Base-by-base conservation (phyloP, 2,888 invertebrate species). In the Drosophila kanekoi region DNA sequence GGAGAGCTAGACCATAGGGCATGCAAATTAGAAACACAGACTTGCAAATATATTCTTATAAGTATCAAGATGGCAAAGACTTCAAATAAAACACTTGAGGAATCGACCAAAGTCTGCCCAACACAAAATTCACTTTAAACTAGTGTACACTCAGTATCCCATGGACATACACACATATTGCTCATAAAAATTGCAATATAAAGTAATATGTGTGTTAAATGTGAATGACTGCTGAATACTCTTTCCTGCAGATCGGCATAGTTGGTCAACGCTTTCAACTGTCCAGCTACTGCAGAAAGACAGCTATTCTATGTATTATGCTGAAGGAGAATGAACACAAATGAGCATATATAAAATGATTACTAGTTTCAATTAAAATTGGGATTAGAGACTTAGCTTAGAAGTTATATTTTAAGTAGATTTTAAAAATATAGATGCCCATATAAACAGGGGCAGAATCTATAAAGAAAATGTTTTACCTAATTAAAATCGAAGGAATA, bases 201-300 rank as follows among this genome's bases (percentile, higher is more conserved):
- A 56, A 65, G 64, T 76, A 60, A 53, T 37, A 47, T 64, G 64
- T 53, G 58, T 54, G 41, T 81, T 57, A 68, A 79, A 68, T 47
- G 56, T 72, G 65, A 79, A 64, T 76, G 67, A 43, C 32, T 43
- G 77, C 70, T 82, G 79, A 79, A 80, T 23, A 56, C 20, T 59
- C 56, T 68, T 70, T 79, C 54, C 69, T 41, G 68, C 44, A 49
- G 3, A 53, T 20, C 41, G 8, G 32, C 77, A 77, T 77, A 69
- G 69, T 73, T 59, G 43, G 28, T 14, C 6, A 52, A 10, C 11
- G 49, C 82, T 77, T 81, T 81, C 77, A 81, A 85, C 79, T 84
- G 32, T n/a, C 57, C 62, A 51, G 18, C 35, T 23, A 43, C 51
- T 60, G 67, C 47, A 54, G 63, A 72, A 58, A 75, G 75, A 81